A percentile compares a stretch with the other conserved stretches of the same genome.
Evolutionary conservation across 2,888 invertebrate genomes (phyloP).

Genomic region (Pachliopta kotzebuea): DNA sequence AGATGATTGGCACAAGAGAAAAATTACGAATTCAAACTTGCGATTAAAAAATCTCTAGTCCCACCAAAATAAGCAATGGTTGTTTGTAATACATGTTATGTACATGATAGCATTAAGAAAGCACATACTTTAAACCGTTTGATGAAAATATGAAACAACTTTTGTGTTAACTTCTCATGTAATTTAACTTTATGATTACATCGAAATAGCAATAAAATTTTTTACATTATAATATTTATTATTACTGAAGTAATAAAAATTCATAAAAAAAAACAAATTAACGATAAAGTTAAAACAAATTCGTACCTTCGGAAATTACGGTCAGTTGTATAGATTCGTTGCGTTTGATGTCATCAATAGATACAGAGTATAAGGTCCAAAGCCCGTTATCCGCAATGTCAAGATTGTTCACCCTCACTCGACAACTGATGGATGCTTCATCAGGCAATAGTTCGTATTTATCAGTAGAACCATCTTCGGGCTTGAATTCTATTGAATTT

Average conservation of each 20-base stretch:
- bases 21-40: too few relatives aligned
- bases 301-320: conserved; percentile 28
- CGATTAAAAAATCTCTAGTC: too few relatives aligned
- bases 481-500: conserved; percentile 37
- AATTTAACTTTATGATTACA: too few relatives aligned
- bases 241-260: neutral
- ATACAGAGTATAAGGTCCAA: conserved; percentile 37
- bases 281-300: neutral
- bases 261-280: neutral
- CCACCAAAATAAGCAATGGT: too few relatives aligned
- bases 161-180: too few relatives aligned
- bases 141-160: too few relatives aligned
- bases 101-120: too few relatives aligned
- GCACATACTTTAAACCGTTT: too few relatives aligned
- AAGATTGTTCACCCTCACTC: conserved; percentile 33
- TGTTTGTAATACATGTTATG: too few relatives aligned
- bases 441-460: conserved; percentile 32
- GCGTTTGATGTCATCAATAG: neutral
- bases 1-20: too few relatives aligned
- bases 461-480: conserved; percentile 35
- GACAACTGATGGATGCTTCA: conserved; percentile 30
- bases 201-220: too few relatives aligned
- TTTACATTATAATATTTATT: too few relatives aligned
- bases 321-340: conserved; percentile 33
- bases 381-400: conserved; percentile 37